Percentiles rank a stretch among this genome's conserved stretches.
phyloP scores from a whole-genome alignment of 2,113 vertebrate genomes.

The Alaudala cheleensis region DNA sequence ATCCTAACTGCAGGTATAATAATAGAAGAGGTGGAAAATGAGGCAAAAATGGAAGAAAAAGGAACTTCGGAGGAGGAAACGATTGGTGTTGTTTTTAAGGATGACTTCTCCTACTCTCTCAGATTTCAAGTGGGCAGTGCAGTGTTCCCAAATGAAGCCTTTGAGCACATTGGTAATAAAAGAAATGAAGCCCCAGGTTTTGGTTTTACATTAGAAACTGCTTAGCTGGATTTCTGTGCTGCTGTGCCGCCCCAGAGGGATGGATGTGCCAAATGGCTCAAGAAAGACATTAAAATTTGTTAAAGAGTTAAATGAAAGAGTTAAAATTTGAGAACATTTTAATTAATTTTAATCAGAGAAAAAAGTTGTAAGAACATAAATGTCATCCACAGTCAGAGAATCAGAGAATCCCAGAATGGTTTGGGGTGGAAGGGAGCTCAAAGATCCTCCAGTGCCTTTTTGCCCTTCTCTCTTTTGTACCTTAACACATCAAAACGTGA shows the following conservation, averaged over 20 bases:
- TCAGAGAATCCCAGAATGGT: neutral
- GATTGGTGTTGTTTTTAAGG: constrained; percentile 82
- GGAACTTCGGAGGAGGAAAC: constrained; percentile 35
- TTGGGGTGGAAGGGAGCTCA: neutral
- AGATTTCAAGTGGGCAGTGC: constrained; percentile 69
- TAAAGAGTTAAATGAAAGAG: neutral
- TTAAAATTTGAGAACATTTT: neutral
- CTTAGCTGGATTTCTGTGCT: neutral
- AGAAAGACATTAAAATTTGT: neutral
- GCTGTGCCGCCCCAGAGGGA: neutral
- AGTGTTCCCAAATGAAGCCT: constrained; percentile 68
- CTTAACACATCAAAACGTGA: no score
- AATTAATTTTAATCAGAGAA: neutral
- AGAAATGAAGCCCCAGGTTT: neutral
- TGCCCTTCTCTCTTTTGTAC: neutral
- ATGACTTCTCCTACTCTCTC: constrained; percentile 81
- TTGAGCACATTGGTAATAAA: constrained; percentile 75
- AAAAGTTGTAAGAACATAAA: neutral
- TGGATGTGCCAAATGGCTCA: neutral
- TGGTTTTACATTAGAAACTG: neutral
- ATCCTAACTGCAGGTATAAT: constrained; percentile 21
- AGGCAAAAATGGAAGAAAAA: constrained; percentile 75
- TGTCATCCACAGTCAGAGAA: neutral
- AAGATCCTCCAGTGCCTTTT: neutral
- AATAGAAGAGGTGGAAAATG: constrained; percentile 74